Base-by-base conservation (phyloP, 2,888 invertebrate species). In the Hyalella azteca region DNA sequence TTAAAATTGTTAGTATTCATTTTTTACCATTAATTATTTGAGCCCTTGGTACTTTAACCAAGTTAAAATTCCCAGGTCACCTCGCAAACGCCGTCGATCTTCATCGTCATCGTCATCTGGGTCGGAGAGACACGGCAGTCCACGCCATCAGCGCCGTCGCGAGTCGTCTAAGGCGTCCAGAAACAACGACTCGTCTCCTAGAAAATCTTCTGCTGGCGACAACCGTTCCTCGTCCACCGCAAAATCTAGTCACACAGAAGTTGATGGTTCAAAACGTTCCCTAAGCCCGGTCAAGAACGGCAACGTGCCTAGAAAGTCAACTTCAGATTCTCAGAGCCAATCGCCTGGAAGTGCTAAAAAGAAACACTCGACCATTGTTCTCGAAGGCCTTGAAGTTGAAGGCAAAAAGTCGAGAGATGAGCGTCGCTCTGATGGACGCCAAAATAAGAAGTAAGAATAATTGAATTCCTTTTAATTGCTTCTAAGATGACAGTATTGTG, bases 91-190 rank as follows among this genome's bases (percentile, higher is more conserved):
- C 19, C 66, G 66, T 36, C 66, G 66, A n/a, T 66, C 66, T n/a
- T 66, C 66, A 15, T 66, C 66, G 19, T 66, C 66, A 19, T 66
- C 66, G 66, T 66, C 66, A 19, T 66, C 66, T 15, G 36, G 29
- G 39, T 66, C 66, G 39, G n/a, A n/a, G n/a, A n/a, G n/a, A n/a
- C n/a, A n/a, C n/a, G 26, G 66, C 66, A 66, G 66, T 36, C 36
- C n/a, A 4, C 66, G 36, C 36, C 54, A 26, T 5, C 54, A 19
- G 22, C 54, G 54, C 13, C 54, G 54, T 45, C 45, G 3, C 22
- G 54, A 54, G 54, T 54, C 54, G 22, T 54, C 54, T 2, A 5
- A 22, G 3, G 11, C 54, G 22, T 7, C 54, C 22, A 54, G 13
- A 29, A 54, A 54, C 11, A 29, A 54, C 26, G 54, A 54, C 26